These are phyloP conservation scores for Sorex fumeus DNA, from an alignment of 2,113 vertebrate genomes.

Conservation along the genomic window DNA sequence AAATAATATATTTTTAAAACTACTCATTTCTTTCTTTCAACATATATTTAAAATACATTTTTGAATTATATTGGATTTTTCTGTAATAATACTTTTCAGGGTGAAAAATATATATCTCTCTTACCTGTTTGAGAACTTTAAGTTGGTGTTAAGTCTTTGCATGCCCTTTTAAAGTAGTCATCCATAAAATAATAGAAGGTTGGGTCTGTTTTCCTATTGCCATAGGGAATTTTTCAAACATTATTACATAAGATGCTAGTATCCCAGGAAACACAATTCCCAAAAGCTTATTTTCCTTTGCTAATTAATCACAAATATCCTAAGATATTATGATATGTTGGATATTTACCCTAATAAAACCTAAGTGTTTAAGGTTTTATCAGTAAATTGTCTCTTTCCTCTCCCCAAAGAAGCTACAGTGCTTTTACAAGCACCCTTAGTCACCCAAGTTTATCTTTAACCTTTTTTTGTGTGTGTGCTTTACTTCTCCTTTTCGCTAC, in stretches of 20 bases:
- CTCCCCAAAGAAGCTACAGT: too few species aligned
- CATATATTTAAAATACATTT: not conserved
- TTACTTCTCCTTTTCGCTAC: too few species aligned
- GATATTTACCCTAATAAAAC: too few species aligned
- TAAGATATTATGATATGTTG: not conserved
- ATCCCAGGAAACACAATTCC: slow-evolving; percentile 6
- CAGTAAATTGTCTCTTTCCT: too few species aligned
- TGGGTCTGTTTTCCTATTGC: not conserved
- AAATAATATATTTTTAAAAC: not conserved
- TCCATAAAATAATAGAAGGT: not conserved
- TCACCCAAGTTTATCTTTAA: too few species aligned
- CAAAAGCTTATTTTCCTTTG: not conserved
- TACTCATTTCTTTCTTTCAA: not conserved
- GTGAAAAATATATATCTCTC: not conserved
- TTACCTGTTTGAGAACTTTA: slow-evolving; percentile 9
- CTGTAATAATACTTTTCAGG: not conserved
- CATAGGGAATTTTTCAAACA: not conserved
- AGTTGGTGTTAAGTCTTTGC: not conserved
- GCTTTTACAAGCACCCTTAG: too few species aligned
- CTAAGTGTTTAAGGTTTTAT: too few species aligned
- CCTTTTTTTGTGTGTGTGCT: too few species aligned
- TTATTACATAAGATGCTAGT: not conserved
- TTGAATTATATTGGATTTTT: not conserved
- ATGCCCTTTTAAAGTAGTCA: not conserved
- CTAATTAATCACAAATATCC: not conserved